Base-by-base conservation (phyloP, 2,797 vertebrate genomes). In the Tamandua tetradactyla region DNA sequence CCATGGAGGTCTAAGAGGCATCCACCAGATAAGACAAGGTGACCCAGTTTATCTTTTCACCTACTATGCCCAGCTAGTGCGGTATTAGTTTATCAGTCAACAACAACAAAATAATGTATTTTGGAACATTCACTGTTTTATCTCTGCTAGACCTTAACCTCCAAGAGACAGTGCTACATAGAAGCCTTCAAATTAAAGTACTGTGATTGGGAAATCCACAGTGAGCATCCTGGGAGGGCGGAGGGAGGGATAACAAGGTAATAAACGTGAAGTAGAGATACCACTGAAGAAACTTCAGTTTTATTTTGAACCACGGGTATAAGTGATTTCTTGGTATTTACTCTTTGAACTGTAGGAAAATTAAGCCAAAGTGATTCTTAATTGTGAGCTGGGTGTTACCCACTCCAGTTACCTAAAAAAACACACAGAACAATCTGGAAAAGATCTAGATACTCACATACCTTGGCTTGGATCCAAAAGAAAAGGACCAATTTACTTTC, bases 381-480 rank as follows among this genome's bases (percentile, higher is more conserved):
- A 69, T 94, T 81, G 32, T 96, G 80, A 93, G n/a, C 44, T 72
- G 18, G 80, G 23, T 85, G 15, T 83, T 83, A 79, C 40, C 27
- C 59, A 86, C 35, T 74, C 18, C 8, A 61, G 1, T 35, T 8
- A 89, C 32, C 64, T 92, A 12, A 42, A 87, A 87, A 42, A 9
- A 52, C 62, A 37, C 18, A 57, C 75, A n/a, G 8, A 83, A 35
- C 52, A 78, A 14, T 79, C 47, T 91, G 52, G 17, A 22, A 91
- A 57, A 27, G 87, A 22, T 68, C 25, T 62, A 89, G 22, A 27
- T 85, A 69, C 40, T 42, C 11, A 40, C 79, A 23, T 61, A 81
- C 35, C 20, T 75, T 66, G 68, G n/a, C 85, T 95, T 35, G 47
- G 79, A 91, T 86, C 82, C 55, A 62, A 37, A 94, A 92, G 55